Percentiles rank a stretch among this genome's conserved stretches.
phyloP scores from a whole-genome alignment of 2,113 vertebrate species.

The Phyllopteryx taeniolatus region DNA sequence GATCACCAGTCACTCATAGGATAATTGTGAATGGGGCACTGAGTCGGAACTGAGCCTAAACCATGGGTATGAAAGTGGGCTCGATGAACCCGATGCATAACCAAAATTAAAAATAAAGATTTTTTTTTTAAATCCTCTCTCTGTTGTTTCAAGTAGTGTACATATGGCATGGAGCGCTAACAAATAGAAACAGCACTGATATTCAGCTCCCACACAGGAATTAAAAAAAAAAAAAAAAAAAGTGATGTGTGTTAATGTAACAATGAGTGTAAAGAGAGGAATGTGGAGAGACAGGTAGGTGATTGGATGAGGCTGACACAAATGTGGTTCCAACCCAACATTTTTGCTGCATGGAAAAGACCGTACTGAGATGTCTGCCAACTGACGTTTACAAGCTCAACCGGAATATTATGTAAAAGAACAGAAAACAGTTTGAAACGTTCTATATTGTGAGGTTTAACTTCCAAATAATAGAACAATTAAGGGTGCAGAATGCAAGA shows the following conservation, averaged over 20 bases:
- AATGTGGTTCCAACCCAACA: neutral
- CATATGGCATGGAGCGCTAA: conserved; percentile 17
- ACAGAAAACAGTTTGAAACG: too few relatives aligned
- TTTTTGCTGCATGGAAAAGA: too few relatives aligned
- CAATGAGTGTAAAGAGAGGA: neutral
- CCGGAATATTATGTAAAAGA: too few relatives aligned
- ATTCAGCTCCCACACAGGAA: conserved; percentile 22
- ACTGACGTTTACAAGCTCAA: too few relatives aligned
- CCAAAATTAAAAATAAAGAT: neutral
- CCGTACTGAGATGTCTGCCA: too few relatives aligned
- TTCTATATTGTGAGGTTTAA: neutral
- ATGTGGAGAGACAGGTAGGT: neutral
- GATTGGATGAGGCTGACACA: neutral
- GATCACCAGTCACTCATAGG: too few relatives aligned
- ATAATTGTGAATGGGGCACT: too few relatives aligned
- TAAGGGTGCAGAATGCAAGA: neutral
- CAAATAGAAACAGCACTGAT: conserved; percentile 1
- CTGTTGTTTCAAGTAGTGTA: neutral
- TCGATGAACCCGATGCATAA: neutral
- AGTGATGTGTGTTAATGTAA: conserved; percentile 15
- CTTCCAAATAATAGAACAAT: neutral
- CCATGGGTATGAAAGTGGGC: too few relatives aligned
- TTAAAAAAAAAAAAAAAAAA: conserved; percentile 18
- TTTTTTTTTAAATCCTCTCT: neutral
- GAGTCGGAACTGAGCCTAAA: too few relatives aligned